phyloP scores from a whole-genome alignment of 2,888 invertebrate species.

The Clusia tigrina region DNA sequence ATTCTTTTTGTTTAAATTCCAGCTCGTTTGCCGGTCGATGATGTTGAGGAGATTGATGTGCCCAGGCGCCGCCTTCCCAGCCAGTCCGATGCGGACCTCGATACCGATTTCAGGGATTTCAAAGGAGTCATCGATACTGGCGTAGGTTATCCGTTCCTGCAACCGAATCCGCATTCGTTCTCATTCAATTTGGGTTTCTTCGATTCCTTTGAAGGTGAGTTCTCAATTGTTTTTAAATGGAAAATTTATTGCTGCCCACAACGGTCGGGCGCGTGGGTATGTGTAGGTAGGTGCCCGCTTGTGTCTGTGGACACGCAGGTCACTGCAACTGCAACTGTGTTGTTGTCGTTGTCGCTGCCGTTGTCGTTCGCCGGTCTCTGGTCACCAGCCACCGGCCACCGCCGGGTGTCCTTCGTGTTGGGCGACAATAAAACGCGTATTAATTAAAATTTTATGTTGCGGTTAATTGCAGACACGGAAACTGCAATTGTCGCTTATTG shows the following conservation, averaged over 20 bases:
- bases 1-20: slow-evolving; percentile 31
- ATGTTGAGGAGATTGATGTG: slow-evolving; percentile 56
- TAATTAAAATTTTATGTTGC: slow-evolving; percentile 54
- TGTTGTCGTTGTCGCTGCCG: too few species aligned
- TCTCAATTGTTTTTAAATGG: background rate
- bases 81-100: slow-evolving; percentile 39
- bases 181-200: slow-evolving; percentile 56
- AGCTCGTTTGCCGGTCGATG: slow-evolving; percentile 57
- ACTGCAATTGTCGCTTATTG: slow-evolving; percentile 36
- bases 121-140: slow-evolving; percentile 62
- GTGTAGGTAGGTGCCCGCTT: too few species aligned
- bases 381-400: too few species aligned
- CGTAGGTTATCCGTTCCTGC: slow-evolving; percentile 57
- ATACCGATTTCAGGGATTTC: slow-evolving; percentile 54
- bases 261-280: too few species aligned
- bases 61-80: slow-evolving; percentile 36
- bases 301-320: too few species aligned
- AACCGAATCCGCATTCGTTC: slow-evolving; percentile 53
- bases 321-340: too few species aligned
- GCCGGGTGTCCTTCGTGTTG: background rate
- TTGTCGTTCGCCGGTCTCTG: background rate
- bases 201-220: slow-evolving; percentile 62
- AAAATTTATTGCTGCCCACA: too few species aligned
- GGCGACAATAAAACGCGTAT: slow-evolving; percentile 40
- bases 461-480: slow-evolving; percentile 33